phyloP scores from a whole-genome alignment of 1,140 invertebrate genomes.

The Lethrus apterus region DNA sequence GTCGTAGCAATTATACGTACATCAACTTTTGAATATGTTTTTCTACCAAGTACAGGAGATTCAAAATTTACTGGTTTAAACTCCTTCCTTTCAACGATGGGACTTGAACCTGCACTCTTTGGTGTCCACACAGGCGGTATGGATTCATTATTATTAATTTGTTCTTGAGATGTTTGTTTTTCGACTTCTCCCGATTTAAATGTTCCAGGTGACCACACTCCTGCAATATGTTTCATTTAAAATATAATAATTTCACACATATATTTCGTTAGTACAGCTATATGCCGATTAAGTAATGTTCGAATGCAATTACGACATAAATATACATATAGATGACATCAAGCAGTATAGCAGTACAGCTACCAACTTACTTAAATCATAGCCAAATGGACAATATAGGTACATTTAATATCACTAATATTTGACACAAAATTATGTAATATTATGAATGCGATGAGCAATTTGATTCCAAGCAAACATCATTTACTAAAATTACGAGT shows the following conservation, averaged over 20 bases:
- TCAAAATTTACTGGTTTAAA: slow-evolving; percentile 74
- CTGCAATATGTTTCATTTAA: slow-evolving; percentile 26
- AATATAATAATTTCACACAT: background rate
- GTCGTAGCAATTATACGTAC: slow-evolving; percentile 24
- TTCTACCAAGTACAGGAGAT: slow-evolving; percentile 54
- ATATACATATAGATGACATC: too few species aligned
- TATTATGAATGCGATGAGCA: too few species aligned
- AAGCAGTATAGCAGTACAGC: too few species aligned
- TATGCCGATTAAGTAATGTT: too few species aligned
- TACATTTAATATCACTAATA: too few species aligned
- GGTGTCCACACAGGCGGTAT: slow-evolving; percentile 68
- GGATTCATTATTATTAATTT: slow-evolving; percentile 42
- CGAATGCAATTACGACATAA: too few species aligned
- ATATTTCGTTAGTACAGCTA: slow-evolving; percentile 4
- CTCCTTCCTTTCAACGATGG: slow-evolving; percentile 55
- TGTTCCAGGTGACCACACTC: slow-evolving; percentile 43
- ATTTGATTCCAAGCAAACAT: too few species aligned
- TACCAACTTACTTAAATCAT: too few species aligned
- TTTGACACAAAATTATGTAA: too few species aligned
- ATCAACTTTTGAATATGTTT: slow-evolving; percentile 34
- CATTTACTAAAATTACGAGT: too few species aligned
- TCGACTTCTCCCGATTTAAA: slow-evolving; percentile 35
- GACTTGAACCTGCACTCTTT: slow-evolving; percentile 56
- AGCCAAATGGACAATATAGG: too few species aligned
- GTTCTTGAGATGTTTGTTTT: slow-evolving; percentile 40